Conservation (phyloP, 1,140 invertebrate species). For the Tetramorium alpestre region DNA sequence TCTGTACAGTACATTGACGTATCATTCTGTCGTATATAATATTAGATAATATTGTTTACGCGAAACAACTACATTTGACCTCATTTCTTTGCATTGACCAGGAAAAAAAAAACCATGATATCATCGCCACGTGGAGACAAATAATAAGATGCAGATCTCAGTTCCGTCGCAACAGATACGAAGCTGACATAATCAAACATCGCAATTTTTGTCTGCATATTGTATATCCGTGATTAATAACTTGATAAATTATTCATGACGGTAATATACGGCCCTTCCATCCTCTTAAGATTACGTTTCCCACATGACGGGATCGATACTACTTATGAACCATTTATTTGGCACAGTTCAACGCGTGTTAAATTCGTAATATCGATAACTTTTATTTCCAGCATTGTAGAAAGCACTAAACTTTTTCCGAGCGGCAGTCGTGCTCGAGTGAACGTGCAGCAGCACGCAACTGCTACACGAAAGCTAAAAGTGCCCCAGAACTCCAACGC, state of each 20-base stretch:
- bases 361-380: slow-evolving; percentile 44
- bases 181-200: slow-evolving; percentile 19
- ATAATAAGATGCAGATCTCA: background rate
- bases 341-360: slow-evolving; percentile 9
- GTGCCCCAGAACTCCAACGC: slow-evolving; percentile 55
- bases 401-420: slow-evolving; percentile 44
- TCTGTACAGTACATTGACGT: background rate
- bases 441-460: slow-evolving; percentile 63
- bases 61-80: background rate
- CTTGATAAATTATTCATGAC: slow-evolving; percentile 42
- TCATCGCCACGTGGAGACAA: slow-evolving; percentile 9
- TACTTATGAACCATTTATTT: background rate
- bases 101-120: background rate
- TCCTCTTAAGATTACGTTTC: background rate
- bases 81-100: background rate
- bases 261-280: background rate
- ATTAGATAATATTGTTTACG: slow-evolving; percentile 38
- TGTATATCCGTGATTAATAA: slow-evolving; percentile 27
- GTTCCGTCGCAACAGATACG: background rate
- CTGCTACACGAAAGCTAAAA: slow-evolving; percentile 57
- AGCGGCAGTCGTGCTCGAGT: slow-evolving; percentile 37
- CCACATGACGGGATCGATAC: slow-evolving; percentile 2
- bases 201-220: background rate
- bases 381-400: slow-evolving; percentile 47
- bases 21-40: background rate